These are phyloP conservation scores for Notarius quadriscutis DNA, from an alignment of 2,113 vertebrate genomes.

Conservation along the genomic window DNA sequence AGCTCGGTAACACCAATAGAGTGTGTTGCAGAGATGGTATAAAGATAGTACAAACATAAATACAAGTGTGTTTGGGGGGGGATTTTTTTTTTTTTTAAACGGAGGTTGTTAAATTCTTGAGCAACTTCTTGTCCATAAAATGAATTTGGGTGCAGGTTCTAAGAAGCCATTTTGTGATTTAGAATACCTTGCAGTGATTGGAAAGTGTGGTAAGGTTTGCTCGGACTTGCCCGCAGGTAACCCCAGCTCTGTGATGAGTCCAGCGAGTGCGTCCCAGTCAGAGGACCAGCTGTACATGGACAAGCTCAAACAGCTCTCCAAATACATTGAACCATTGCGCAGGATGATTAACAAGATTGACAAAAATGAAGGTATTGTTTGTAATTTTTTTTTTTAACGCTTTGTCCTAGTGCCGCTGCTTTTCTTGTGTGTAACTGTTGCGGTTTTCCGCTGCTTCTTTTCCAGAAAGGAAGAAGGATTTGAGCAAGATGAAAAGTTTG, in stretches of 20 bases:
- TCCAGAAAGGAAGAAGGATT: slow-evolving; percentile 94
- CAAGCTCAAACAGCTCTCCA: slow-evolving; percentile 94
- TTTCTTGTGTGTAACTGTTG: neutral
- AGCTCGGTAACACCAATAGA: neutral
- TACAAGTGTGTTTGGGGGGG: neutral
- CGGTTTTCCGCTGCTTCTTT: neutral
- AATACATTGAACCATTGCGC: slow-evolving; percentile 93
- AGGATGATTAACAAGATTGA: slow-evolving; percentile 99
- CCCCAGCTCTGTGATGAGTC: slow-evolving; percentile 92
- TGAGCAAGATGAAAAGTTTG: slow-evolving; percentile 99
- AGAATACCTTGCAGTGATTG: neutral
- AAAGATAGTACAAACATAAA: neutral
- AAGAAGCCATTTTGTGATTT: neutral
- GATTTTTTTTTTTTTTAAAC: neutral
- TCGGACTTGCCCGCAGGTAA: slow-evolving; percentile 75
- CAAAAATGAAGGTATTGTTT: slow-evolving; percentile 90
- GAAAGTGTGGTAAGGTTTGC: neutral
- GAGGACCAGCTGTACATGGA: slow-evolving; percentile 99
- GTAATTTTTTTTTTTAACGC: too few species aligned
- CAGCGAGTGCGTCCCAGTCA: slow-evolving; percentile 83
- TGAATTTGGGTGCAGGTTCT: neutral
- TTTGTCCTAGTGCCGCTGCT: neutral
- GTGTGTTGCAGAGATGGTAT: neutral
- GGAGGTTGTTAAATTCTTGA: neutral
- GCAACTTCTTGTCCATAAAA: neutral